Evolutionary conservation across 2,797 vertebrate genomes (phyloP).

Genomic region (Gobio occitaniae): DNA sequence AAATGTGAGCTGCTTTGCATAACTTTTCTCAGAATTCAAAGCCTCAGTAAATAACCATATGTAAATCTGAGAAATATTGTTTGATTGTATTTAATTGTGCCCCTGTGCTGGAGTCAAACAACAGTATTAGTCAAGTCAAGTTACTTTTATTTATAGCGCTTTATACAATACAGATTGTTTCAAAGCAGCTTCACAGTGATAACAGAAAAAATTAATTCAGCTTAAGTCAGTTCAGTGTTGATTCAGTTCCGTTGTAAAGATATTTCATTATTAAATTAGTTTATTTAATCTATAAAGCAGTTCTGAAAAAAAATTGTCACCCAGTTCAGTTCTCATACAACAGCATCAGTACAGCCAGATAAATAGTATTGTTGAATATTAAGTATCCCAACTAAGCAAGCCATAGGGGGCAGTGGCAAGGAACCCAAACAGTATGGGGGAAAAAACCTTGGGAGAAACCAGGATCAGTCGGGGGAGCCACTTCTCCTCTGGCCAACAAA

Average conservation of each 20-base stretch:
- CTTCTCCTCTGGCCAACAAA: too few relatives aligned
- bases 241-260: background rate
- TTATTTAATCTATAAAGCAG: background rate
- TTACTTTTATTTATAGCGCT: background rate
- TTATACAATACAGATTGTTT: background rate
- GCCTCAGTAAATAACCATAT: slow-evolving; percentile 24
- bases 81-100: slow-evolving; percentile 28
- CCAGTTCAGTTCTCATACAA: background rate
- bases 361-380: too few relatives aligned
- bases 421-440: too few relatives aligned
- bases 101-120: background rate
- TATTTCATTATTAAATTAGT: background rate
- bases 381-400: too few relatives aligned
- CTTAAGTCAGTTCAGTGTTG: background rate
- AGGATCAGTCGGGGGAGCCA: too few relatives aligned
- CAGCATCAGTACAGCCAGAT: background rate
- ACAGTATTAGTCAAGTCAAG: background rate
- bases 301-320: background rate
- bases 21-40: slow-evolving; percentile 7
- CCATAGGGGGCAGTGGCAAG: too few relatives aligned
- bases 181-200: background rate
- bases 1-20: background rate
- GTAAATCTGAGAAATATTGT: slow-evolving; percentile 24
- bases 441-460: too few relatives aligned
- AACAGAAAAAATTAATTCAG: too few relatives aligned